These are phyloP conservation scores for Catalaphyllia jardinei DNA, from an alignment of 64 coral and sea anemone genomes.

Conservation along the genomic window DNA sequence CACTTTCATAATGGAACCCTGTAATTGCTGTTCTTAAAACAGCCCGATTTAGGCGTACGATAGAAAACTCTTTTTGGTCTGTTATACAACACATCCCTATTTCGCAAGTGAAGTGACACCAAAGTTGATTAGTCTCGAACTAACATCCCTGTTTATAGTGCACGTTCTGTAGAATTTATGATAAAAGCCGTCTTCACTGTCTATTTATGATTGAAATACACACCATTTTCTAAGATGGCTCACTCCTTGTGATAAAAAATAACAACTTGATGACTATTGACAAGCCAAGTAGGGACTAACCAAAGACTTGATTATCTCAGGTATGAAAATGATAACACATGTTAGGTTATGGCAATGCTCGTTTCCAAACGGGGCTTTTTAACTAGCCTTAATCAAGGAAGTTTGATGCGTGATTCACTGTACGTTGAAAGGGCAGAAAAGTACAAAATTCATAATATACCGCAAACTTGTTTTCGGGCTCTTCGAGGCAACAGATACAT, in stretches of 20 bases:
- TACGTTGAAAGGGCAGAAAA: background rate
- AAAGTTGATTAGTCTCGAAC: background rate
- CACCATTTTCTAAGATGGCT: too few relatives aligned
- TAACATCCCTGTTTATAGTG: background rate
- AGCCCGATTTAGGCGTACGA: slow-evolving; percentile 19
- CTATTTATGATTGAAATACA: too few relatives aligned
- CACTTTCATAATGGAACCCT: too few relatives aligned
- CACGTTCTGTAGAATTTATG: background rate
- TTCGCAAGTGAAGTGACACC: background rate
- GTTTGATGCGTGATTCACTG: background rate
- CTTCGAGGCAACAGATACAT: background rate
- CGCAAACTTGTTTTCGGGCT: background rate
- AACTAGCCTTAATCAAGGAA: background rate
- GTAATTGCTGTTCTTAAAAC: background rate
- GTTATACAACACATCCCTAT: background rate
- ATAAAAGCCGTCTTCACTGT: background rate
- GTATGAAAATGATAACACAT: too few relatives aligned
- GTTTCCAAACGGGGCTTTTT: background rate
- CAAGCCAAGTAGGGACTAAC: background rate
- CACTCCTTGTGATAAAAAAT: too few relatives aligned
- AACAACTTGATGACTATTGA: too few relatives aligned
- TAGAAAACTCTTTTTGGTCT: slow-evolving; percentile 17
- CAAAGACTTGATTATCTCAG: background rate
- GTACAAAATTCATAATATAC: background rate
- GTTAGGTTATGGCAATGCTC: background rate